Conservation (phyloP, 2,888 invertebrate species). For the Diploptera punctata region DNA sequence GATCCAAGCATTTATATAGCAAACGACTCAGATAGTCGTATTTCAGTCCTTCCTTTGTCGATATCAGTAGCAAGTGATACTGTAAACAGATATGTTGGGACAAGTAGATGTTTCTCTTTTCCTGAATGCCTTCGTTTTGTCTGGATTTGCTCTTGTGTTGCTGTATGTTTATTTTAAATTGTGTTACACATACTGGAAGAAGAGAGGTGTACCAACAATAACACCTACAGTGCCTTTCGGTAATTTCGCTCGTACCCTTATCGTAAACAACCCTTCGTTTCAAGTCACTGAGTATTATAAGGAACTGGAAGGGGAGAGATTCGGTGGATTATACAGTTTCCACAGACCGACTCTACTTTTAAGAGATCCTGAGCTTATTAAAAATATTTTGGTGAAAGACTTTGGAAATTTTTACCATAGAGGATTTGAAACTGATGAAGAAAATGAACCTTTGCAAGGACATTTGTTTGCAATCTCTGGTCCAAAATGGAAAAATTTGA, state of each 20-base stretch:
- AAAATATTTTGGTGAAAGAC: conserved; percentile 64
- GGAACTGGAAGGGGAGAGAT: conserved; percentile 43
- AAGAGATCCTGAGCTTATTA: too few relatives aligned
- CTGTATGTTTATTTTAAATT: conserved; percentile 9
- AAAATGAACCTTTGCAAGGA: conserved; percentile 44
- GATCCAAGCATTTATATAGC: too few relatives aligned
- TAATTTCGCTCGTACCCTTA: conserved; percentile 62
- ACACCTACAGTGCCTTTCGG: conserved; percentile 68
- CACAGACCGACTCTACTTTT: conserved; percentile 63
- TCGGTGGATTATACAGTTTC: conserved; percentile 33
- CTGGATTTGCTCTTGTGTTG: too few relatives aligned
- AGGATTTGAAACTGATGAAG: conserved; percentile 66
- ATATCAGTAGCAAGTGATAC: too few relatives aligned
- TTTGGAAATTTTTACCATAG: conserved; percentile 70
- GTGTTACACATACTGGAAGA: conserved; percentile 63
- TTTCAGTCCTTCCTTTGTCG: too few relatives aligned
- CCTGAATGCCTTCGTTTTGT: too few relatives aligned
- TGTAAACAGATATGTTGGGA: too few relatives aligned
- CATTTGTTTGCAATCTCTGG: conserved; percentile 47
- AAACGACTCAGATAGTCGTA: too few relatives aligned
- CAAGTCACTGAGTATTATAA: conserved; percentile 65
- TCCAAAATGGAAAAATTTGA: conserved; percentile 58
- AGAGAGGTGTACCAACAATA: conserved; percentile 62
- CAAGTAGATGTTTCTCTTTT: too few relatives aligned
- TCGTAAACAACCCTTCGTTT: conserved; percentile 63